Evolutionary conservation across 2,888 invertebrate genomes (phyloP).

Genomic region (Teinopalpus imperialis): DNA sequence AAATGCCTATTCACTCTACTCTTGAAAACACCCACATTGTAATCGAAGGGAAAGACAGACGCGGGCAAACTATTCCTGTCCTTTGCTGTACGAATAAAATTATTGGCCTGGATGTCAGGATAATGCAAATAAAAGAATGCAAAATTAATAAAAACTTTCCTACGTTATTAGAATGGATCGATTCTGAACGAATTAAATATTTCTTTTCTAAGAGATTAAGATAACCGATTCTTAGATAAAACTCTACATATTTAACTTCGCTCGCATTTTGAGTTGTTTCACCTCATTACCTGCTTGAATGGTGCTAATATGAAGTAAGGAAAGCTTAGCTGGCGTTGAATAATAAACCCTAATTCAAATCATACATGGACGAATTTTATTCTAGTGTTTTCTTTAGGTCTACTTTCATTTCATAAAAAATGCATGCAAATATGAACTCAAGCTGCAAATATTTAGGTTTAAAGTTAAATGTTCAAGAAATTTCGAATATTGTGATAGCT

Average conservation of each 20-base stretch:
- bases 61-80: too few relatives aligned
- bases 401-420: conserved; percentile 9
- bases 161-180: conserved; percentile 18
- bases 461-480: conserved; percentile 23
- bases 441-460: conserved; percentile 32
- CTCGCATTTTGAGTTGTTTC: conserved; percentile 69
- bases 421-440: conserved; percentile 31
- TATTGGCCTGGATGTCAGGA: too few relatives aligned
- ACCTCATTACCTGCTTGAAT: conserved; percentile 72
- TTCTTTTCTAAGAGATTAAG: conserved; percentile 36
- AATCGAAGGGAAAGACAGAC: too few relatives aligned
- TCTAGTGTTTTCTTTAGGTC: background rate
- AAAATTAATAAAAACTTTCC: conserved; percentile 14
- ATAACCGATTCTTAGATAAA: conserved; percentile 43
- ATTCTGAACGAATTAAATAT: conserved; percentile 26
- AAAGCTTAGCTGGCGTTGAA: conserved; percentile 3
- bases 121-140: conserved; percentile 8
- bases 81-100: too few relatives aligned
- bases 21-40: too few relatives aligned
- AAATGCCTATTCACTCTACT: too few relatives aligned
- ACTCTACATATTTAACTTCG: conserved; percentile 46
- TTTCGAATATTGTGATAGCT: conserved; percentile 40
- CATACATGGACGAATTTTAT: background rate
- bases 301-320: conserved; percentile 40
- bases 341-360: background rate